phyloP scores from a whole-genome alignment of 2,797 vertebrate species.

The Phaenicophaeus curvirostris region DNA sequence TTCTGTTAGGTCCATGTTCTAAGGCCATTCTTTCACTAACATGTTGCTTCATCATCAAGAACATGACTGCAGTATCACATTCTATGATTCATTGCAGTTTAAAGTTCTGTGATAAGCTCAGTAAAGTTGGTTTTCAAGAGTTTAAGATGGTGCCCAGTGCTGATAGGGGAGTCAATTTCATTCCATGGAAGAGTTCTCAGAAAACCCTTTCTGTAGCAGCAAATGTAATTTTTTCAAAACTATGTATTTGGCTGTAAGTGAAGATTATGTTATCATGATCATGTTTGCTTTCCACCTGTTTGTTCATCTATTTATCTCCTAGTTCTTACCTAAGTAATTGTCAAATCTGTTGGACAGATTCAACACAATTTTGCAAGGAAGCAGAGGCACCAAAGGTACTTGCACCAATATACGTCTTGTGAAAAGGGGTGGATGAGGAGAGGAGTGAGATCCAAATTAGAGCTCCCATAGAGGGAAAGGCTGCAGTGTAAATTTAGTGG shows the following conservation, averaged over 20 bases:
- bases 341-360: neutral
- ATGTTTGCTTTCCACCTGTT: neutral
- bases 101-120: neutral
- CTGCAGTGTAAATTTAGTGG: neutral
- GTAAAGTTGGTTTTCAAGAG: neutral
- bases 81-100: neutral
- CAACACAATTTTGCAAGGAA: neutral
- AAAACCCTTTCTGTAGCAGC: neutral
- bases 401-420: neutral
- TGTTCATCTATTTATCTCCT: neutral
- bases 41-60: neutral
- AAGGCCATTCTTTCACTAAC: neutral
- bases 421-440: neutral
- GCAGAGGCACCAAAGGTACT: neutral
- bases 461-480: neutral
- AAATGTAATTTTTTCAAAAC: neutral
- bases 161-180: neutral
- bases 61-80: no score
- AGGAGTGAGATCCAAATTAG: neutral
- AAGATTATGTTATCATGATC: neutral
- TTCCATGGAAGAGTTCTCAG: neutral
- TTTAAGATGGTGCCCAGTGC: neutral
- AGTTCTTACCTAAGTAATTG: neutral
- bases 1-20: neutral
- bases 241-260: neutral